A percentile compares a stretch with the other conserved stretches of the same genome.
Evolutionary conservation across 2,797 vertebrate genomes (phyloP).

Genomic region (Macrochelys suwanniensis): DNA sequence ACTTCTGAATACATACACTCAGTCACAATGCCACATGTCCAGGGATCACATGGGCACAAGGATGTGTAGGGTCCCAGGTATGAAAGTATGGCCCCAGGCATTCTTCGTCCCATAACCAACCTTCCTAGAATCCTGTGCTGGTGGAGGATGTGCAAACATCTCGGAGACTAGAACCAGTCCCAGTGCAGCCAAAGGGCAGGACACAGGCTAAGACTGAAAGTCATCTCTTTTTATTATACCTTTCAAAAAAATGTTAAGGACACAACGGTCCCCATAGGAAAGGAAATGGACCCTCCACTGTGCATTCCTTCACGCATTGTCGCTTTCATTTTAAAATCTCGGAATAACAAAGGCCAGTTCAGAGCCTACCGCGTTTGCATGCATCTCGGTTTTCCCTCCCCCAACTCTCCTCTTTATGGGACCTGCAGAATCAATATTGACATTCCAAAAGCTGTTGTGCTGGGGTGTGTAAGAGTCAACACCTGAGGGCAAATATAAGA

Average conservation of each 20-base stretch:
- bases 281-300: background rate
- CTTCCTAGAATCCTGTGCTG: background rate
- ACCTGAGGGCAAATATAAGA: background rate
- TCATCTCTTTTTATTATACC: slow-evolving; percentile 48
- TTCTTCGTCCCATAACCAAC: background rate
- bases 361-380: background rate
- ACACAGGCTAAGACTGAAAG: slow-evolving; percentile 55
- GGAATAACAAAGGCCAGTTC: slow-evolving; percentile 19
- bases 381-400: background rate
- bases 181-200: background rate
- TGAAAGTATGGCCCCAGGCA: background rate
- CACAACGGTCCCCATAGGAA: background rate
- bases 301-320: background rate
- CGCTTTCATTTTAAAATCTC: slow-evolving; percentile 53
- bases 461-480: too few relatives aligned
- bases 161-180: background rate
- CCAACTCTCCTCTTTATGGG: background rate
- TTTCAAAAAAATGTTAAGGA: slow-evolving; percentile 4
- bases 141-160: background rate
- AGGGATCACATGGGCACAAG: background rate
- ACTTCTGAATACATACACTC: accelerated
- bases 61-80: background rate
- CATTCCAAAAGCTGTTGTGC: too few relatives aligned
- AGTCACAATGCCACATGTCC: accelerated
- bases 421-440: background rate